Percentiles rank a stretch among this genome's conserved stretches.
Conservation (phyloP, 2,888 invertebrate species). For the Branchinecta sandiegonensis region DNA sequence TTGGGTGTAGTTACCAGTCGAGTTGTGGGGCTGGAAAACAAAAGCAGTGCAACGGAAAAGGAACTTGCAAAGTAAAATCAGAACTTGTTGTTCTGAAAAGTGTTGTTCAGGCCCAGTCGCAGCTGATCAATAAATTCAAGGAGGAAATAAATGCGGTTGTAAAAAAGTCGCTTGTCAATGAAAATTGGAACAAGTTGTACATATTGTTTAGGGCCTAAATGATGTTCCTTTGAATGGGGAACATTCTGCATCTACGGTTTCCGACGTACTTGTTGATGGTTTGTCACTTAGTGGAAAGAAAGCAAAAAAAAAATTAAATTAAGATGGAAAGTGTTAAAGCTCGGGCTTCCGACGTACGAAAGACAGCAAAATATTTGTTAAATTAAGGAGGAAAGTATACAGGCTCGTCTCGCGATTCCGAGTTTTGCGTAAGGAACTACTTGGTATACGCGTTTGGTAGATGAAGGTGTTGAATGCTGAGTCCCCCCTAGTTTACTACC, state of each 20-base stretch:
- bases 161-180: background rate
- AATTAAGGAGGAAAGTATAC: no score
- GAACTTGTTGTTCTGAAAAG: background rate
- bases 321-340: no score
- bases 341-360: no score
- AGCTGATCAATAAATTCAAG: background rate
- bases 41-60: conserved; percentile 2
- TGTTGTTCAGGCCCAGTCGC: background rate
- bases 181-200: background rate
- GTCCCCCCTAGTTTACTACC: conserved; percentile 3
- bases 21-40: conserved; percentile 4
- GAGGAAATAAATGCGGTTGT: background rate
- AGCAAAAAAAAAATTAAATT: no score
- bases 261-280: conserved; percentile 7
- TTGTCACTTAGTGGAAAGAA: conserved; percentile 11
- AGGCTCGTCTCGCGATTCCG: no score
- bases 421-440: background rate
- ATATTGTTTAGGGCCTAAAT: background rate
- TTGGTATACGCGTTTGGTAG: background rate
- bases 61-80: background rate
- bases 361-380: no score
- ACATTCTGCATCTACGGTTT: conserved; percentile 1
- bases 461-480: background rate
- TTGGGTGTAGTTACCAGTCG: background rate
- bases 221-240: background rate